These are phyloP conservation scores for Heteropelma amictum DNA, from an alignment of 2,888 invertebrate genomes.

Conservation along the genomic window DNA sequence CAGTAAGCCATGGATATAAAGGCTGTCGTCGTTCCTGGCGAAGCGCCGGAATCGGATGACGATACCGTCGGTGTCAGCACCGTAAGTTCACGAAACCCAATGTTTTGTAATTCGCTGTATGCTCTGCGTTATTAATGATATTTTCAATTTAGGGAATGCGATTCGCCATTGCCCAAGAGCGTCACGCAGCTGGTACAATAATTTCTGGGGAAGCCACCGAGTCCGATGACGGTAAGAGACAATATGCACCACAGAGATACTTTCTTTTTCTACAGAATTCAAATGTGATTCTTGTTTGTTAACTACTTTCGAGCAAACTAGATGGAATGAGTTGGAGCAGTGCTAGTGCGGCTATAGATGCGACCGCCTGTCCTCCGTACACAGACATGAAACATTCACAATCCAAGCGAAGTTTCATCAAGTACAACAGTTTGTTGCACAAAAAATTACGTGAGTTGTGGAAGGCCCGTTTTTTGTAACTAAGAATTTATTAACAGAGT, in stretches of 20 bases:
- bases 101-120: too few relatives aligned
- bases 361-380: slow-evolving; percentile 71
- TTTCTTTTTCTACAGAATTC: background rate
- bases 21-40: slow-evolving; percentile 74
- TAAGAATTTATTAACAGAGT: slow-evolving; percentile 62
- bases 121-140: too few relatives aligned
- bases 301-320: too few relatives aligned
- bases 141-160: slow-evolving; percentile 67
- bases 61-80: slow-evolving; percentile 68
- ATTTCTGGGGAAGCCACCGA: slow-evolving; percentile 75
- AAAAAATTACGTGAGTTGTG: slow-evolving; percentile 74
- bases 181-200: slow-evolving; percentile 72
- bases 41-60: slow-evolving; percentile 76
- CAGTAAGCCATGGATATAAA: slow-evolving; percentile 70
- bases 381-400: slow-evolving; percentile 65
- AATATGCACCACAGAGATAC: too few relatives aligned
- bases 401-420: slow-evolving; percentile 69
- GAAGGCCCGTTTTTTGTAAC: background rate
- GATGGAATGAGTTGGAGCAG: slow-evolving; percentile 72
- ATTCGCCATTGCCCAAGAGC: slow-evolving; percentile 63
- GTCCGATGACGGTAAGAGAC: slow-evolving; percentile 72
- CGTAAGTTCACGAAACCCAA: too few relatives aligned
- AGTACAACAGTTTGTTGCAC: slow-evolving; percentile 76
- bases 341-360: slow-evolving; percentile 71
- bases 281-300: background rate